Conservation (phyloP, 2,113 vertebrate genomes). For the Centropus bengalensis region DNA sequence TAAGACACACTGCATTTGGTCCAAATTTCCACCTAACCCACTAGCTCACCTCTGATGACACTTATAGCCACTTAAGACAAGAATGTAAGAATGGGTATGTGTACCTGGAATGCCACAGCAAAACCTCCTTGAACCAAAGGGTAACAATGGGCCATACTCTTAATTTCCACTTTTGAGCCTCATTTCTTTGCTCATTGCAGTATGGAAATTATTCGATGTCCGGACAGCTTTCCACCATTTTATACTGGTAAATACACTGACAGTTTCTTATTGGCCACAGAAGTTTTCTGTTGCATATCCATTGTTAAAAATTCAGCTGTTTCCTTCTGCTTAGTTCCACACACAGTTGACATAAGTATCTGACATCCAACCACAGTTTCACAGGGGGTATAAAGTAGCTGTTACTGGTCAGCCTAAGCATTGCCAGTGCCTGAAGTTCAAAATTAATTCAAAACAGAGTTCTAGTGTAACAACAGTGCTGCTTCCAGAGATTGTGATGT, state of each 20-base stretch:
- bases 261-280: neutral
- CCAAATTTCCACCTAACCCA: neutral
- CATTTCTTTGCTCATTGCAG: neutral
- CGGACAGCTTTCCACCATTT: neutral
- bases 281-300: neutral
- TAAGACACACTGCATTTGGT: rapidly evolving
- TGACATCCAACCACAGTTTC: neutral
- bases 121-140: neutral
- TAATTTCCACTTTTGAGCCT: neutral
- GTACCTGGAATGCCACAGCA: neutral
- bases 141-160: neutral
- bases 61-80: neutral
- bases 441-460: neutral
- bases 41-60: neutral
- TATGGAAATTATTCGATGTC: neutral
- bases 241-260: neutral
- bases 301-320: neutral
- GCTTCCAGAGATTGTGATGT: neutral
- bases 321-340: neutral
- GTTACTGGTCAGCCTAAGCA: neutral
- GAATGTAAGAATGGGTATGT: neutral
- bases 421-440: neutral
- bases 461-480: neutral
- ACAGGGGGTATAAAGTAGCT: neutral
- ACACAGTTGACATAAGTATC: neutral